Evolutionary conservation across 2,888 invertebrate genomes (phyloP), one percentile per base, ranked within the genome.

Genomic region (Entomobrya proxima): DNA sequence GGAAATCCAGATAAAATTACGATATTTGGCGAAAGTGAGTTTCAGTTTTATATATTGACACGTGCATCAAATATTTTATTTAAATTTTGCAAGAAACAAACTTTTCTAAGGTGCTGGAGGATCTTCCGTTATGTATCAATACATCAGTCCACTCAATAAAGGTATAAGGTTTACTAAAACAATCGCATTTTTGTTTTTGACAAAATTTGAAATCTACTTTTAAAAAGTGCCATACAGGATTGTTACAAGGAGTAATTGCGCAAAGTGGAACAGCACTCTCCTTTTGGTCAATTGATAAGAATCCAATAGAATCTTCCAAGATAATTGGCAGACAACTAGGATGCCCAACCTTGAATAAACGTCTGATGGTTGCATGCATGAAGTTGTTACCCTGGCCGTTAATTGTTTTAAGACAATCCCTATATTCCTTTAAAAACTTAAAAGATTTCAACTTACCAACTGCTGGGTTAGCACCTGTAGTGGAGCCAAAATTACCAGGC

Each of bases 401-500:
- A 1, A 72, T 84, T 24, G 24, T 84, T 6, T n/a, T n/a, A n/a
- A n/a, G n/a, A n/a, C n/a, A 2, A 6, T 67, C 24, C 9, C 83
- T 77, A 37, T 24, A 5, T 2, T 11, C 0, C 0, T 82, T 35
- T 21, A n/a, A n/a, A n/a, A n/a, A n/a, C n/a, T n/a, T n/a, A n/a
- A n/a, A n/a, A n/a, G n/a, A n/a, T n/a, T n/a, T n/a, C n/a, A n/a
- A n/a, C n/a, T 81, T 18, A n/a, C 67, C 82, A 18, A 47, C 69
- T 40, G 86, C 55, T 18, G 78, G 83, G 40, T 18, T 47, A 40
- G 61, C 85, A 11, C 86, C 86, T 0, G 87, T 88, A 0, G 52
- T 89, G 5, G 89, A 89, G 72, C 88, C 88, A 21, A 77, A 88
- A 15, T 72, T 78, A 15, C 86, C 84, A 9, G 87, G 86, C 27